A percentile compares a stretch with the other conserved stretches of the same genome.
Conservation (phyloP, 2,888 invertebrate genomes). For the Eremobia ochroleuca region DNA sequence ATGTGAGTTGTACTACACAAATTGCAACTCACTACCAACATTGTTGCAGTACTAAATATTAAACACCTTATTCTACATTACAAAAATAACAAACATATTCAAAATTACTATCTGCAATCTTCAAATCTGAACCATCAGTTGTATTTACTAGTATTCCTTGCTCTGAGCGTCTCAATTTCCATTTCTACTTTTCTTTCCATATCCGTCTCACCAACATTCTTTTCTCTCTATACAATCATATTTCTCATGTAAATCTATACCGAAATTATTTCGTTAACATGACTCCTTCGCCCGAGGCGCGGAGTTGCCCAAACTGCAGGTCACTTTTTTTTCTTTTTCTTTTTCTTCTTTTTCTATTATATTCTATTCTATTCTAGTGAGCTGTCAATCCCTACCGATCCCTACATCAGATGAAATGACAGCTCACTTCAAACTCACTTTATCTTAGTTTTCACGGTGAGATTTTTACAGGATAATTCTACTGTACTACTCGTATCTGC, state of each 20-base stretch:
- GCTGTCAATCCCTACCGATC: neutral
- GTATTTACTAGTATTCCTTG: neutral
- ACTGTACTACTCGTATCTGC: neutral
- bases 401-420: neutral
- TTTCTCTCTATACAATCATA: neutral
- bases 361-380: no score
- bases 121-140: neutral
- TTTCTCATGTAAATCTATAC: slow-evolving; percentile 52
- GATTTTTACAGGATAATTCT: no score
- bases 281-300: slow-evolving; percentile 44
- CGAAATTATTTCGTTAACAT: slow-evolving; percentile 57
- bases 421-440: no score
- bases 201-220: neutral
- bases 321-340: no score
- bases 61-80: no score
- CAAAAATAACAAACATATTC: no score
- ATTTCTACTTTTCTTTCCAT: neutral
- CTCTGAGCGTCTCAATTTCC: neutral
- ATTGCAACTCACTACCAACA: neutral
- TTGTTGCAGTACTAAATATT: neutral
- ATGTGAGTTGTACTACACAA: neutral
- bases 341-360: no score
- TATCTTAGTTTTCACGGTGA: no score
- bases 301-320: neutral
- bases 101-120: neutral